Percentiles rank a stretch among this genome's conserved stretches.
phyloP scores from a whole-genome alignment of 2,113 vertebrate species.

The Eidolon helvum region DNA sequence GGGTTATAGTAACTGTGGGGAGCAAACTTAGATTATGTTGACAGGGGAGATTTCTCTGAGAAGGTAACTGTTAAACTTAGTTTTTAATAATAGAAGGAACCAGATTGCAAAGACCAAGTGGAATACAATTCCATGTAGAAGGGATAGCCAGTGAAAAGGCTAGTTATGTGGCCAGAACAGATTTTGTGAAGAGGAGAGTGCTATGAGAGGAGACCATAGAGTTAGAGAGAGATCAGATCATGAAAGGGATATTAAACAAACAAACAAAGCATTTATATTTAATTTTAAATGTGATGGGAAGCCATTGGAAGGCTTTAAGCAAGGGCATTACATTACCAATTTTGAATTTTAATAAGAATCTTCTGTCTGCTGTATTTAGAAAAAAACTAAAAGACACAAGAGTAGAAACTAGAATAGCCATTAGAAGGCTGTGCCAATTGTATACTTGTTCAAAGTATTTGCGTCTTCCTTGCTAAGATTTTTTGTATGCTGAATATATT shows the following conservation, averaged over 20 bases:
- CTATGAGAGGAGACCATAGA: background rate
- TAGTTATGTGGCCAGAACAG: background rate
- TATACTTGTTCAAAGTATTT: background rate
- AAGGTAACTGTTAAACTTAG: background rate
- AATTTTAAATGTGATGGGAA: constrained; percentile 18
- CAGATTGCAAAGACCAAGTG: background rate
- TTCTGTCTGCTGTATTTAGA: background rate
- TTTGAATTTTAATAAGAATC: constrained; percentile 45
- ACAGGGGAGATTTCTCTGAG: background rate
- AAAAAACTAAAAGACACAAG: background rate
- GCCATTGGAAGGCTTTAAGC: background rate
- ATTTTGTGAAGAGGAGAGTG: background rate
- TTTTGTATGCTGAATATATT: background rate
- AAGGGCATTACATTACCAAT: background rate
- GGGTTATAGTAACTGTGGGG: background rate
- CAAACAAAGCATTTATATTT: background rate
- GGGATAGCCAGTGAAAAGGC: background rate
- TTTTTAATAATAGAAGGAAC: constrained; percentile 2
- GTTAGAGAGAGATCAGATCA: background rate
- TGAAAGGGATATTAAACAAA: background rate
- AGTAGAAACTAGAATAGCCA: background rate
- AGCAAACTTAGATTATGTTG: background rate
- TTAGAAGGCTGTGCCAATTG: background rate
- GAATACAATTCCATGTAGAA: background rate
- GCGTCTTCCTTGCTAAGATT: background rate